These are phyloP conservation scores for Tyrannus savana DNA, from an alignment of 2,113 vertebrate genomes.

Conservation along the genomic window DNA sequence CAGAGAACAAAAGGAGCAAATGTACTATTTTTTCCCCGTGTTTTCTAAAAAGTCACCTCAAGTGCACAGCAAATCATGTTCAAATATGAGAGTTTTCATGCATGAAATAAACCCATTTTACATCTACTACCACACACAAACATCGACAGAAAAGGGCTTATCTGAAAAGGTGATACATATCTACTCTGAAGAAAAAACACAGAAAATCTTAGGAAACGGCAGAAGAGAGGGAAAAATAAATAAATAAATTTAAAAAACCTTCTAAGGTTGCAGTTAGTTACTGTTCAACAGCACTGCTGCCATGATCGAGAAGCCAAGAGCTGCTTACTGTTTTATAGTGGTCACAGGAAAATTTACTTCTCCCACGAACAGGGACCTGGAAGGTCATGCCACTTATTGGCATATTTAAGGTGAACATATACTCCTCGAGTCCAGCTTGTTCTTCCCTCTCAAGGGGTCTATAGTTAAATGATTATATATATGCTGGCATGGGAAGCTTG, in stretches of 20 bases:
- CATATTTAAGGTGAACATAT: conserved; percentile 62
- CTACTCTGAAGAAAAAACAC: background rate
- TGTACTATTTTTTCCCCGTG: fast-evolving
- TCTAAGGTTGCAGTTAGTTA: background rate
- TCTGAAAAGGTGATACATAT: background rate
- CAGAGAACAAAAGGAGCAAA: background rate
- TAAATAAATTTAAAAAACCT: background rate
- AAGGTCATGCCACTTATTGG: conserved; percentile 67
- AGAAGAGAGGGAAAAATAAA: background rate
- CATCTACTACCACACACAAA: background rate
- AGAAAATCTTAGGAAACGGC: background rate
- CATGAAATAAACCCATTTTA: background rate
- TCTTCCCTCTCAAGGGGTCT: conserved; percentile 28
- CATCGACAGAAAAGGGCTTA: background rate
- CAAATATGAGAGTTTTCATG: background rate
- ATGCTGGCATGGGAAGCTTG: conserved; percentile 17
- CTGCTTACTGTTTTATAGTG: conserved; percentile 89
- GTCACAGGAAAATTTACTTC: conserved; percentile 83
- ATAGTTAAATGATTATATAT: conserved; percentile 43
- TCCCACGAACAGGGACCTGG: conserved; percentile 78
- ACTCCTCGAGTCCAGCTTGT: background rate
- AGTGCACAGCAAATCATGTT: background rate
- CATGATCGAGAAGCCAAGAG: background rate
- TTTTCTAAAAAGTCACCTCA: background rate
- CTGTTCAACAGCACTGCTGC: background rate